phyloP scores from a whole-genome alignment of 2,888 invertebrate genomes.

The Melanostoma scalare region DNA sequence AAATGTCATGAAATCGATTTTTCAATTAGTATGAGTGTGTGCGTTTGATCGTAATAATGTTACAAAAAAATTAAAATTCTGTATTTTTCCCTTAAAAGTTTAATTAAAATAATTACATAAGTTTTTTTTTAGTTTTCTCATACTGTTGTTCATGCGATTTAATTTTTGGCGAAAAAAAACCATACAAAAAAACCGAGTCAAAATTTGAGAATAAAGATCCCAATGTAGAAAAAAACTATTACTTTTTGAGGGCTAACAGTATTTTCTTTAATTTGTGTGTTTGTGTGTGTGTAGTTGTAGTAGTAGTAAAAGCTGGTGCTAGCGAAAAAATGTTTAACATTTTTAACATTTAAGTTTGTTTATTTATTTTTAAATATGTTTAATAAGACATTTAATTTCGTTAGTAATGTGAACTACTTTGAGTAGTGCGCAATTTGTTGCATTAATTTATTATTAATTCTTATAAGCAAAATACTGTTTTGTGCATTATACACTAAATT shows the following conservation, averaged over 20 bases:
- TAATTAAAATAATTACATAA: not conserved
- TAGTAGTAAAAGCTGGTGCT: conserved; percentile 57
- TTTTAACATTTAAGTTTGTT: conserved; percentile 29
- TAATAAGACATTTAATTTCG: conserved; percentile 56
- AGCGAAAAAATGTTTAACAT: conserved; percentile 48
- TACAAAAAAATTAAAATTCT: conserved; percentile 36
- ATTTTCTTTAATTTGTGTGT: not conserved
- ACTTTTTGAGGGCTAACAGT: conserved; percentile 20
- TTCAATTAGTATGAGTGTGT: conserved; percentile 17
- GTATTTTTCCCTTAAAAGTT: conserved; percentile 4
- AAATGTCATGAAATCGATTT: conserved; percentile 69
- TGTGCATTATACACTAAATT: conserved; percentile 68
- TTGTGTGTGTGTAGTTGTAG: not conserved
- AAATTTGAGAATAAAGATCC: conserved; percentile 59
- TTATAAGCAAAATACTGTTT: conserved; percentile 73
- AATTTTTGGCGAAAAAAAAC: conserved; percentile 62
- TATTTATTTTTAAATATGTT: conserved; percentile 23
- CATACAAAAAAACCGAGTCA: conserved; percentile 60
- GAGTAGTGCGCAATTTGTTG: conserved; percentile 25
- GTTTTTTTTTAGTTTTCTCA: conserved; percentile 24
- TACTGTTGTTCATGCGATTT: conserved; percentile 25
- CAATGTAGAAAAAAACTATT: conserved; percentile 32
- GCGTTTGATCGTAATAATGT: conserved; percentile 42
- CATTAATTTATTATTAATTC: conserved; percentile 38
- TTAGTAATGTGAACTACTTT: conserved; percentile 49